Conservation (phyloP, 2,888 invertebrate genomes). For the Alviniconcha strummeri region DNA sequence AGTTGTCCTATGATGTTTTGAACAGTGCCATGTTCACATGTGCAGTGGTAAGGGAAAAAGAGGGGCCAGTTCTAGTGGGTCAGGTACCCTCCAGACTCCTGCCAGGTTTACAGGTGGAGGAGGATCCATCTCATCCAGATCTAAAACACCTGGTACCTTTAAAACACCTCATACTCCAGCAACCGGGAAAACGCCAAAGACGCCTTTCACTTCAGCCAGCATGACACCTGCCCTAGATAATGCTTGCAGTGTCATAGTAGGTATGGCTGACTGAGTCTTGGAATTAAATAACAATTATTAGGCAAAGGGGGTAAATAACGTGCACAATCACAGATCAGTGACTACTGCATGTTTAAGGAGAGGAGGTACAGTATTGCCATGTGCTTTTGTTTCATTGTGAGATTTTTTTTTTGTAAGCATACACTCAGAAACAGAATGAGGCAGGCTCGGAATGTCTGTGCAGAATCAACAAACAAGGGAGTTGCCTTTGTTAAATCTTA, state of each 20-base stretch:
- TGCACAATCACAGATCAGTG: background rate
- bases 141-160: constrained; percentile 35
- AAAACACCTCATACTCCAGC: constrained; percentile 34
- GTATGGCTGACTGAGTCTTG: constrained; percentile 28
- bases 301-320: background rate
- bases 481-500: no score
- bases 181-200: constrained; percentile 15
- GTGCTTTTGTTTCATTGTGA: no score
- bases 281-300: background rate
- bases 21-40: background rate
- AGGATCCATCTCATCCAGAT: constrained; percentile 3
- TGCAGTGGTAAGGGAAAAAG: background rate
- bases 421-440: no score
- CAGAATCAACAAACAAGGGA: no score
- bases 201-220: constrained; percentile 33
- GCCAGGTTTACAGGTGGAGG: constrained; percentile 5
- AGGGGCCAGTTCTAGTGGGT: background rate
- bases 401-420: no score
- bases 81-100: constrained; percentile 1
- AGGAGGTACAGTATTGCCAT: no score
- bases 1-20: no score
- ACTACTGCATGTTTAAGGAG: no score
- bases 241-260: constrained; percentile 47
- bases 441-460: no score
- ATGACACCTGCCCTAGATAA: constrained; percentile 44